phyloP scores from a whole-genome alignment of 2,888 invertebrate species.

The Syrista parreyssii region DNA sequence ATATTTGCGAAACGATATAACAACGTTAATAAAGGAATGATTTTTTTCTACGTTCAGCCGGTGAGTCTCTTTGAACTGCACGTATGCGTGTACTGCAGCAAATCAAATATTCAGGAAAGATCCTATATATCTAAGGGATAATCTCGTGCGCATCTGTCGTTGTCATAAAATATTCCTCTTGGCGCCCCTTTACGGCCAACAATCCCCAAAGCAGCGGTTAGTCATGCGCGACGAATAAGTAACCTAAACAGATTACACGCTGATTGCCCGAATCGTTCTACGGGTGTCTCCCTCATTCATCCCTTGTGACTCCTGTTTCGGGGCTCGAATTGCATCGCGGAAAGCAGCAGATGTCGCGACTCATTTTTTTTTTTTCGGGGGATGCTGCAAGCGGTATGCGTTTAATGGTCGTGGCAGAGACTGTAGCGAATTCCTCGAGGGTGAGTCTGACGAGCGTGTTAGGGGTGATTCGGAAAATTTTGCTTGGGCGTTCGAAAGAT shows the following conservation, averaged over 20 bases:
- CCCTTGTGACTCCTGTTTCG: background rate
- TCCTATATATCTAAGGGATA: conserved; percentile 41
- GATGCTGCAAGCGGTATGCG: conserved; percentile 38
- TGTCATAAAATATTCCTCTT: conserved; percentile 50
- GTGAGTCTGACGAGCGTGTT: conserved; percentile 12
- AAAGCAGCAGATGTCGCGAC: conserved; percentile 52
- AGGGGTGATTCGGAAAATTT: background rate
- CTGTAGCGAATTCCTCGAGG: conserved; percentile 36
- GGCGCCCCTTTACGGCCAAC: conserved; percentile 12
- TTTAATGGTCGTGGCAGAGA: conserved; percentile 46
- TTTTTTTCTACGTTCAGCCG: no score
- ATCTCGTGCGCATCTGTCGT: conserved; percentile 52
- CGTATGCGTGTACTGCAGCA: background rate
- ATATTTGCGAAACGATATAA: no score
- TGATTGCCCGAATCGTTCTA: conserved; percentile 43
- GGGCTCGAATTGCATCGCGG: conserved; percentile 2
- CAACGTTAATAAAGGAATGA: no score
- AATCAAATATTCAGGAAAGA: conserved; percentile 44
- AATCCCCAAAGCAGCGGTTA: conserved; percentile 44
- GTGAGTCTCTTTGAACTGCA: no score
- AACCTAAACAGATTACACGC: conserved; percentile 61
- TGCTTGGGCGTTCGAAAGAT: no score
- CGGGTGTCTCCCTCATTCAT: conserved; percentile 1
- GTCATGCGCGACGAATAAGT: conserved; percentile 56
- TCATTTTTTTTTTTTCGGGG: conserved; percentile 40